Conservation (phyloP, 2,797 vertebrate species). For the Dicrostonyx torquatus region DNA sequence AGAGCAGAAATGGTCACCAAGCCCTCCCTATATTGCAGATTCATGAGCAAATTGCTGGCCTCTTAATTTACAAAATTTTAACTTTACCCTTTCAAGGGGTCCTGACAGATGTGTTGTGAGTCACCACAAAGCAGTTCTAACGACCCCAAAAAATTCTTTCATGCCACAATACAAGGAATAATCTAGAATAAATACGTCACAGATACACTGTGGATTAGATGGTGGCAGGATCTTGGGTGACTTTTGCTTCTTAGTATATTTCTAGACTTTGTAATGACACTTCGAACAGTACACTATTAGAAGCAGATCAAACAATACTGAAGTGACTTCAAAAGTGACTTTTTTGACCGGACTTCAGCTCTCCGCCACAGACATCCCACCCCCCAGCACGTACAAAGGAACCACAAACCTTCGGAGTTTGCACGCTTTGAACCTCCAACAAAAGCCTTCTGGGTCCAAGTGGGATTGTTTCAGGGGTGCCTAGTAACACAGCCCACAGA, state of each 20-base stretch:
- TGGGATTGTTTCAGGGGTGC: slow-evolving; percentile 60
- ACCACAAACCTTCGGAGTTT: slow-evolving; percentile 29
- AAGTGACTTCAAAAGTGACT: slow-evolving; percentile 44
- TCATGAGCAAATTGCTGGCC: neutral
- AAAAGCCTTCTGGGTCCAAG: slow-evolving; percentile 62
- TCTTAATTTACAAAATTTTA: neutral
- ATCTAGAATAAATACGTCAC: neutral
- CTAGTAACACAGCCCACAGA: slow-evolving; percentile 65
- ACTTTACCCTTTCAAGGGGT: neutral
- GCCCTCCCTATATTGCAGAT: neutral
- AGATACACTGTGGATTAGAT: neutral
- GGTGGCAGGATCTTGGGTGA: neutral
- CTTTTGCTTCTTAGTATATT: neutral
- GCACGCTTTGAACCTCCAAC: slow-evolving; percentile 68
- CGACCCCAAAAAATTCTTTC: neutral
- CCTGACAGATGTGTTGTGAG: neutral
- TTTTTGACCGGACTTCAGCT: neutral
- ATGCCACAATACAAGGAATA: neutral
- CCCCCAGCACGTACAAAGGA: slow-evolving; percentile 62
- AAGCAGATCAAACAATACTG: slow-evolving; percentile 25
- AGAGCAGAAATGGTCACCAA: neutral
- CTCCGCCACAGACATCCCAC: neutral
- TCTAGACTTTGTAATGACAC: neutral
- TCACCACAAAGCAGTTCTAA: neutral
- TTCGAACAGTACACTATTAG: neutral